These are phyloP conservation scores for Camarhynchus parvulus DNA, from an alignment of 2,113 vertebrate genomes.

Conservation along the genomic window DNA sequence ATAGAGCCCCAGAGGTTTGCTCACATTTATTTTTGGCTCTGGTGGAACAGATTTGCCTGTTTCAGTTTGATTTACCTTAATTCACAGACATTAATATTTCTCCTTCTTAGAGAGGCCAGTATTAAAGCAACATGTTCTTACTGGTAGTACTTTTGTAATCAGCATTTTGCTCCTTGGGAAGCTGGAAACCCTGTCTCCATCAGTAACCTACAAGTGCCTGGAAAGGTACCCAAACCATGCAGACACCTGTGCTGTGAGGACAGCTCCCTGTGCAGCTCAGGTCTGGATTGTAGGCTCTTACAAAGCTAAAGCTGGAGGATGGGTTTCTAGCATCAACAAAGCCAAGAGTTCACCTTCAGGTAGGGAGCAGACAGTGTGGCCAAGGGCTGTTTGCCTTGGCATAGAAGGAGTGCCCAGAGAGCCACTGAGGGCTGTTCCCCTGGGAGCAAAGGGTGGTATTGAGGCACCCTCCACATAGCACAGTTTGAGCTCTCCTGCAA, in stretches of 20 bases:
- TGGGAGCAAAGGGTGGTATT: background rate
- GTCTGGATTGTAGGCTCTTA: background rate
- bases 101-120: background rate
- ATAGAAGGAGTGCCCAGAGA: background rate
- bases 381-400: background rate
- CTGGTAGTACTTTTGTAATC: background rate
- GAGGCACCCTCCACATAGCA: background rate
- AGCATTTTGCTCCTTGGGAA: background rate
- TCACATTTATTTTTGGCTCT: constrained; percentile 23
- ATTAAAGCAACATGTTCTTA: background rate
- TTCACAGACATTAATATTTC: background rate
- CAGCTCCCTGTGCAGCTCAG: background rate
- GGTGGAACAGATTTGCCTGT: background rate
- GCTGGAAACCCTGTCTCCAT: background rate
- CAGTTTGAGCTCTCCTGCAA: background rate
- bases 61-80: constrained; percentile 23
- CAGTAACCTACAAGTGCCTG: background rate
- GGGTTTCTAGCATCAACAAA: background rate
- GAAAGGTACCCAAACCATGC: background rate
- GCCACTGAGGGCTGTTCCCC: background rate
- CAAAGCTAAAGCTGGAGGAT: background rate
- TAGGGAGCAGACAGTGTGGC: background rate
- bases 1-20: background rate
- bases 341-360: background rate
- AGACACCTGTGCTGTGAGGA: background rate